Evolutionary conservation across 2,113 vertebrate species (phyloP), one percentile per base, ranked within the genome.

Genomic region (Phyllopteryx taeniolatus): DNA sequence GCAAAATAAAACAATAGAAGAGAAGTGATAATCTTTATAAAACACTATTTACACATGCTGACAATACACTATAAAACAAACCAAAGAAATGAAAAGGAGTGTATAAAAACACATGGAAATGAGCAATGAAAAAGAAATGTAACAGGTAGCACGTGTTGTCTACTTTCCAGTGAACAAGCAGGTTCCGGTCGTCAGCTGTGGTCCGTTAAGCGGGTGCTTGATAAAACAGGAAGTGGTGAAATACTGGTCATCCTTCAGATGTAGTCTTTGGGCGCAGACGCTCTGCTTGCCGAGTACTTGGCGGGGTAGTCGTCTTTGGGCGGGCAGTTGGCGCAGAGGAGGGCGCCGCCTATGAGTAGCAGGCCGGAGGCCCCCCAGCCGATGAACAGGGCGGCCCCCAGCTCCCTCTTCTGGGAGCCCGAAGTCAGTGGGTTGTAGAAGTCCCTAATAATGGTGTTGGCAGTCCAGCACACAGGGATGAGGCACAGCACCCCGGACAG

Each of bases 301-400:
- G 95, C 94, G 0, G 92, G 81, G 83, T 92, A 96, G 65, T 91
- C 85, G 71, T 96, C 92, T 0, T 89, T 93, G 2, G 93, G 90
- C 0, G 96, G 96, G 81, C 96, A 98, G 90, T 91, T 93, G 85
- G 92, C 94, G 78, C 96, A 98, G 2, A 98, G 95, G 57, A 98
- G 78, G 0, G 12, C 92, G 0, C 96, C 97, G 0, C 96, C 96
- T 0, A 97, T 73, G 67, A 96, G 74, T 82, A 97, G 89, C 19
- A 97, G 92, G 0, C 77, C 93, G 0, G 94, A 71, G 1, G 94
- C 89, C 0, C 91, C 96, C 96, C 95, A 99, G 74, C 97, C 96
- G 8, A 99, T 92, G 75, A 96, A 99, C 71, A 98, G 93, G 0
- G 96, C 88, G 0, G 95, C 91, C 0, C 97, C 97, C 20, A 98